Evolutionary conservation across 2,113 vertebrate genomes (phyloP).

Genomic region (Onychostoma macrolepis): DNA sequence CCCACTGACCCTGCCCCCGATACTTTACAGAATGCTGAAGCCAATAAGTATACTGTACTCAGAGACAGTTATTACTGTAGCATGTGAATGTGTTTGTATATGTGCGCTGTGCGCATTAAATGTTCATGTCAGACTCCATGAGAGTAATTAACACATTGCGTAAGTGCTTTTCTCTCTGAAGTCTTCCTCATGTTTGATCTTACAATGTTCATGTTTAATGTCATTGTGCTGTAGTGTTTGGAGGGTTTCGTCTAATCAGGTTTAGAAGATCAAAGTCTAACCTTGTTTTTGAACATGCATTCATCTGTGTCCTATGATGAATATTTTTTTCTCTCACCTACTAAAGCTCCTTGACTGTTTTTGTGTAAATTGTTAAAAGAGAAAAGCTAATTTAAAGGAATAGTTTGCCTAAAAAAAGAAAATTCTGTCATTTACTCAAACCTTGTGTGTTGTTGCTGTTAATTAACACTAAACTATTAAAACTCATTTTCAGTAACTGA

Average conservation of each 20-base stretch:
- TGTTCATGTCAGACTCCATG: conserved; percentile 25
- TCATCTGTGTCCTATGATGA: conserved; percentile 6
- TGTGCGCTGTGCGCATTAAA: not conserved
- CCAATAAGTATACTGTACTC: conserved; percentile 10
- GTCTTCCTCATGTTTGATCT: conserved; percentile 13
- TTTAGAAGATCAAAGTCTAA: conserved; percentile 39
- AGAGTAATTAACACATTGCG: conserved; percentile 8
- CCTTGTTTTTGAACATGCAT: conserved; percentile 40
- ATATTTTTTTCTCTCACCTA: conserved; percentile 48
- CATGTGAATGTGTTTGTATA: not conserved
- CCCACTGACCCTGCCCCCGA: not conserved
- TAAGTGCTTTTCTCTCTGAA: conserved; percentile 21
- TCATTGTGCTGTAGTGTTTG: conserved; percentile 3
- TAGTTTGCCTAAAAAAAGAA: not conserved
- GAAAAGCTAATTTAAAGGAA: not conserved
- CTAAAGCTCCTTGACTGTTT: conserved; percentile 12
- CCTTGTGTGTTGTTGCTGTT: not conserved
- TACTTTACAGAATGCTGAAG: not conserved
- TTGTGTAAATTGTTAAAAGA: conserved; percentile 9
- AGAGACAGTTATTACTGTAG: not conserved
- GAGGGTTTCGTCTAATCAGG: conserved; percentile 2
- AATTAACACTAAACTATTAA: not conserved
- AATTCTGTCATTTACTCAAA: not conserved
- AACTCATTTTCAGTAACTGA: not conserved
- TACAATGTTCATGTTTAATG: conserved; percentile 28